Percentiles rank a stretch among this genome's conserved stretches.
Conservation (phyloP, 2,888 invertebrate species). For the Scrobipalpa costella region DNA sequence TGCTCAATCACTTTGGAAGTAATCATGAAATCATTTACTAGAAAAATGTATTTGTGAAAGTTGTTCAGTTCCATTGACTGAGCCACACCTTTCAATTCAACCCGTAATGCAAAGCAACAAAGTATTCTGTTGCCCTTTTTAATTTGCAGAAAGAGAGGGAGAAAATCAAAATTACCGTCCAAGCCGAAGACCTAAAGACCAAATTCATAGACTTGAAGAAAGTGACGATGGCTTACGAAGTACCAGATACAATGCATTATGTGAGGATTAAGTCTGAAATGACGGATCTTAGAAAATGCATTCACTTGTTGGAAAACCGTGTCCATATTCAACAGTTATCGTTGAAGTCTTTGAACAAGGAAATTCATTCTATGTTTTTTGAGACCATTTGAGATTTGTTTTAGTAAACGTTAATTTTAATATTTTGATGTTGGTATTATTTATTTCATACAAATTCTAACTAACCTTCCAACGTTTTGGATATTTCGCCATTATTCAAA, state of each 20-base stretch:
- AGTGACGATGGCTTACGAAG: slow-evolving; percentile 67
- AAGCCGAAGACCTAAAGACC: slow-evolving; percentile 61
- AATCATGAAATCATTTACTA: no score
- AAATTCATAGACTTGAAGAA: slow-evolving; percentile 63
- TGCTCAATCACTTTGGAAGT: no score
- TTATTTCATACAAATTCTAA: no score
- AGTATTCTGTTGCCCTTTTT: no score
- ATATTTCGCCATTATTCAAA: no score
- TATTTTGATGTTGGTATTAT: no score
- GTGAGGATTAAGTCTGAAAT: slow-evolving; percentile 76
- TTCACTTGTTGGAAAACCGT: slow-evolving; percentile 63
- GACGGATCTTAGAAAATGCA: slow-evolving; percentile 64
- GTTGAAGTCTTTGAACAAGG: slow-evolving; percentile 56
- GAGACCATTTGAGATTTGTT: slow-evolving; percentile 21
- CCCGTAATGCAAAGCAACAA: no score
- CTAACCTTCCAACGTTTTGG: no score
- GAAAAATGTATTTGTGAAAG: no score
- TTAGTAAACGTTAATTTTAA: background rate
- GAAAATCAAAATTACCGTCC: slow-evolving; percentile 53
- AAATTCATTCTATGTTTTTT: slow-evolving; percentile 45
- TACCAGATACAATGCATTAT: slow-evolving; percentile 82
- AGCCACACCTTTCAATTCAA: no score
- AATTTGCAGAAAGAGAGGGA: slow-evolving; percentile 62
- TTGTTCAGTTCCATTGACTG: no score
- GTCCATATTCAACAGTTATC: slow-evolving; percentile 65